Evolutionary conservation across 2,888 invertebrate genomes (phyloP), one percentile per base, ranked within the genome.

Genomic region (Anaspis maculata): DNA sequence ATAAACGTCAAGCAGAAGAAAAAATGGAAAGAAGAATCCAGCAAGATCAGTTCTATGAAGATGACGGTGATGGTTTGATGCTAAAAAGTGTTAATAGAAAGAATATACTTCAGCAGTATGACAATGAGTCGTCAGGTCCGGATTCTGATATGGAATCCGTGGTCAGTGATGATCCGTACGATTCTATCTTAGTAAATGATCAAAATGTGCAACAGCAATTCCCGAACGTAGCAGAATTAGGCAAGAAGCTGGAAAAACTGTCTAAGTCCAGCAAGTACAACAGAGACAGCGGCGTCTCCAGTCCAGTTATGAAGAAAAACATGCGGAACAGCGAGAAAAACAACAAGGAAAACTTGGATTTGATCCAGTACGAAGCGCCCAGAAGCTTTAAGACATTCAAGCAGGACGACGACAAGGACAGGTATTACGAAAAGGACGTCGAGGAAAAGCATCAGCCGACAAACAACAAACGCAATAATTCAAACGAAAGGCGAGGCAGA

Each of bases 161-260:
- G 51, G 79, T 79, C 27, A 81, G 79, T 54, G 81, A 80, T 27
- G 81, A 82, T 68, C 80, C 79, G 15, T 80, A 82, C 49, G 82
- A 82, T 56, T 87, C 87, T 57, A 87, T 88, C 46, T 82, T 89
- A 30, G 84, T 88, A 14, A 84, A 87, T 48, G 87, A 88, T 64
- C 60, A 71, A 39, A 56, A 63, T 25, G 58, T 57, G 30, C 59
- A 47, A 24, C 54, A 50, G 9, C 52, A 52, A 19, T 64, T 71
- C 41, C 67, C 71, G 13, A 72, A 71, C 40, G 67, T 67, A 2
- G 64, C 62, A 1, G 67, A 66, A 30, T 54, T 66, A 7, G 65
- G 66, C 0, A 64, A 65, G 30, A 67, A 66, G 46, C 43, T 67
- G 13, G 67, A 67, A 41, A 63, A 66, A 32, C 47, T 67, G 12